Conservation (phyloP, 1,140 invertebrate species). For the Belonocnema kinseyi region DNA sequence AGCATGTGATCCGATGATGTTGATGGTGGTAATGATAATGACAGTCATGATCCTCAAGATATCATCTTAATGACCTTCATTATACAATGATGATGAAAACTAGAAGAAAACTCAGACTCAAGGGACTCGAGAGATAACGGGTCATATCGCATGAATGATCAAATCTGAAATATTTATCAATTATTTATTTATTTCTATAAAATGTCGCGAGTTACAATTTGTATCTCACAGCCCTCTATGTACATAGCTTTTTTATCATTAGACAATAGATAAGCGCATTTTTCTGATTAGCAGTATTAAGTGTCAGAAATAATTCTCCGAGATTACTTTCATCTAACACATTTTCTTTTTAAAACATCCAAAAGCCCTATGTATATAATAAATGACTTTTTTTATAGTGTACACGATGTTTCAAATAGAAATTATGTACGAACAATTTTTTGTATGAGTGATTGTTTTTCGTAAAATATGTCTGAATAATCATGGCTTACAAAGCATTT, state of each 20-base stretch:
- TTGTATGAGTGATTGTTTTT: no score
- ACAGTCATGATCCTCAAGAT: background rate
- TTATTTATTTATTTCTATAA: slow-evolving; percentile 24
- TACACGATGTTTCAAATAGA: no score
- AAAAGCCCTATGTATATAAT: no score
- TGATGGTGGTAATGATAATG: no score
- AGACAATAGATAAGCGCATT: background rate
- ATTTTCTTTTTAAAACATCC: no score
- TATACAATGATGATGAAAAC: background rate
- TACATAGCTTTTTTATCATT: slow-evolving; percentile 10
- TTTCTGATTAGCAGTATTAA: slow-evolving; percentile 9
- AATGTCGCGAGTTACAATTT: background rate
- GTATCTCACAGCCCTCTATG: background rate
- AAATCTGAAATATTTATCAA: slow-evolving; percentile 18
- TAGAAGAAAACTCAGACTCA: background rate
- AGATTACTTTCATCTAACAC: no score
- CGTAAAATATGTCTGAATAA: no score
- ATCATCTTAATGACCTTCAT: background rate
- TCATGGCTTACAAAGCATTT: no score
- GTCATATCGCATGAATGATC: background rate
- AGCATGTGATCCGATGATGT: slow-evolving; percentile 19
- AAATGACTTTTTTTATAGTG: no score
- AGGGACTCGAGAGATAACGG: background rate
- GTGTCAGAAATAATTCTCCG: background rate
- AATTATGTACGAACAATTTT: no score